Evolutionary conservation across 2,113 vertebrate species (phyloP).

Genomic region (Varanus salvator): DNA sequence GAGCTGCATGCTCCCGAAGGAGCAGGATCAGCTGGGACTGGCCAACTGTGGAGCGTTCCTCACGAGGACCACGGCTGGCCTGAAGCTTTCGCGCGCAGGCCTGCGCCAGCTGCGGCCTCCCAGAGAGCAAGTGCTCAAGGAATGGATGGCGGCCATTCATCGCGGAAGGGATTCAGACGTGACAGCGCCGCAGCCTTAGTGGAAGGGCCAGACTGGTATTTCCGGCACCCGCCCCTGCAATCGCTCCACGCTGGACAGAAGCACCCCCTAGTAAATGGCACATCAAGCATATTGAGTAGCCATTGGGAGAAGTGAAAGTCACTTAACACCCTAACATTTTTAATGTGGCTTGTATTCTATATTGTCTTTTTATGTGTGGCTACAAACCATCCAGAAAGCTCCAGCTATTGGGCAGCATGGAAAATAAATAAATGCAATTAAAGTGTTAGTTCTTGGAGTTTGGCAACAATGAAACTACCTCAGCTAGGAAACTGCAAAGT

Average conservation of each 20-base stretch:
- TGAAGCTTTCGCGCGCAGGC: no score
- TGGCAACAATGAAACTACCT: slow-evolving; percentile 38
- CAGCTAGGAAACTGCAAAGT: background rate
- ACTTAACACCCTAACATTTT: background rate
- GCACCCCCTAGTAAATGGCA: slow-evolving; percentile 24
- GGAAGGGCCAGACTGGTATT: background rate
- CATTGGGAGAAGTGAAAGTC: background rate
- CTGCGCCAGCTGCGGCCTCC: no score
- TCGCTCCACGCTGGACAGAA: slow-evolving; percentile 19
- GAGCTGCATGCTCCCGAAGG: no score
- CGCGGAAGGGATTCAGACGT: slow-evolving; percentile 5
- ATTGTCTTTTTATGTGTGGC: no score
- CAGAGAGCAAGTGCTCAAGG: background rate
- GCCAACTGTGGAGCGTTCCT: no score
- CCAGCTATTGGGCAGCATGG: no score
- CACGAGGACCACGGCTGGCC: no score
- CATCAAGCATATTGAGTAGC: slow-evolving; percentile 49
- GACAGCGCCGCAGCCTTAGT: slow-evolving; percentile 29
- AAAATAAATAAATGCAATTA: no score
- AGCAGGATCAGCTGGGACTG: background rate
- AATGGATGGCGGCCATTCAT: background rate
- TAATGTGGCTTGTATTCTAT: no score
- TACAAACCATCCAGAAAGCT: no score
- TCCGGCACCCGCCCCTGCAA: background rate
- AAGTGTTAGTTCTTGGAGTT: slow-evolving; percentile 24